phyloP scores from a whole-genome alignment of 2,797 vertebrate species.

The Channallabes apus region DNA sequence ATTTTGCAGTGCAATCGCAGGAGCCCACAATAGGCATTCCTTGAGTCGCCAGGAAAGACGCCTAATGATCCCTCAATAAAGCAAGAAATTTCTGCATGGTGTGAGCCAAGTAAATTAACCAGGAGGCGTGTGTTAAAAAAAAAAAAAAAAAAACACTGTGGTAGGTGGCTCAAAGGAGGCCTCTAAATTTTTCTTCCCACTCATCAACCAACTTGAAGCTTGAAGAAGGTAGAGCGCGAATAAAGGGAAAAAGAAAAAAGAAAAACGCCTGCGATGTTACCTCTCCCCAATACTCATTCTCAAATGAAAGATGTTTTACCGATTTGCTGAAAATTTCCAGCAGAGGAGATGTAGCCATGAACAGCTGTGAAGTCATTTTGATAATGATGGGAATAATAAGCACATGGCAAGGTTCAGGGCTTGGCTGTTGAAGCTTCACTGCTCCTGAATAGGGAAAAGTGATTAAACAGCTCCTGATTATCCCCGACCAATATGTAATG shows the following conservation, averaged over 20 bases:
- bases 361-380: conserved; percentile 99
- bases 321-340: conserved; percentile 80
- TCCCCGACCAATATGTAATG: conserved; percentile 99
- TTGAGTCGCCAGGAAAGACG: conserved; percentile 58
- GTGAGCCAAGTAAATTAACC: conserved; percentile 60
- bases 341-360: conserved; percentile 90
- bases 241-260: conserved; percentile 25
- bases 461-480: conserved; percentile 99
- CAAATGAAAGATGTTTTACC: conserved; percentile 76
- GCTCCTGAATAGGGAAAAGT: conserved; percentile 99
- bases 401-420: conserved; percentile 92
- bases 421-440: conserved; percentile 97
- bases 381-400: conserved; percentile 99
- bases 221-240: conserved; percentile 8
- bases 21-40: conserved; percentile 57
- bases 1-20: conserved; percentile 47
- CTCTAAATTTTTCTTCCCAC: conserved; percentile 50
- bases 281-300: conserved; percentile 54
- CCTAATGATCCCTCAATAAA: conserved; percentile 63
- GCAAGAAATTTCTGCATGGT: conserved; percentile 57
- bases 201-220: conserved; percentile 29
- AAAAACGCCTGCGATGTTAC: conserved; percentile 35
- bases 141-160: conserved; percentile 53
- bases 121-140: conserved; percentile 48
- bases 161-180: conserved; percentile 55